A percentile compares a stretch with the other conserved stretches of the same genome.
Conservation (phyloP, 2,797 vertebrate species). For the Typhlichthys eigenmanni region DNA sequence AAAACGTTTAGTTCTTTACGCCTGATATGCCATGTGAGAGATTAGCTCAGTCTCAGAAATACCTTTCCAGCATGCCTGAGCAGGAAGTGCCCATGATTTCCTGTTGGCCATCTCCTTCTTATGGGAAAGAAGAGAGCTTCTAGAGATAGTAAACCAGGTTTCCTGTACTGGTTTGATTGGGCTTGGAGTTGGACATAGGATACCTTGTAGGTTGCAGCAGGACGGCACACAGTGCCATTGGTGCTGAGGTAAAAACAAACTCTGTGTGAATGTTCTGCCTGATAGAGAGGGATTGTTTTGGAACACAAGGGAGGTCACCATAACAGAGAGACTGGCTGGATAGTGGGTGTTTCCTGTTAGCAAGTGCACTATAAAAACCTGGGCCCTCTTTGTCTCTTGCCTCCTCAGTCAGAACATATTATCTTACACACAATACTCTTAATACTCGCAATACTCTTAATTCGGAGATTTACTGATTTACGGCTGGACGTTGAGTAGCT, state of each 20-base stretch:
- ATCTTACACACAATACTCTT: neutral
- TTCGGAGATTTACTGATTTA: conserved; percentile 3
- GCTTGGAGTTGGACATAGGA: conserved; percentile 26
- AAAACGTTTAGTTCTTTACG: too few relatives aligned
- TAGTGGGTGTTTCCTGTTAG: conserved; percentile 53
- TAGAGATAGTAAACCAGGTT: conserved; percentile 48
- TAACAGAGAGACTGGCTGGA: conserved; percentile 59
- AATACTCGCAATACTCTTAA: neutral
- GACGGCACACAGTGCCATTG: conserved; percentile 9
- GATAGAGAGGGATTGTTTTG: conserved; percentile 63
- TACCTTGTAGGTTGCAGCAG: conserved; percentile 12
- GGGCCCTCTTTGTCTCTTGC: conserved; percentile 30
- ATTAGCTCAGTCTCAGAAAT: conserved; percentile 7
- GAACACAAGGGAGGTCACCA: conserved; percentile 66
- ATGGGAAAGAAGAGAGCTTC: conserved; percentile 45
- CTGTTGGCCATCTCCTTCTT: conserved; percentile 51
- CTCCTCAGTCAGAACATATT: conserved; percentile 15
- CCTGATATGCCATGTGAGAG: too few relatives aligned
- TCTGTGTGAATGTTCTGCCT: conserved; percentile 49
- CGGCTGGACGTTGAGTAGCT: neutral
- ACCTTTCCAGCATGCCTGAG: conserved; percentile 41
- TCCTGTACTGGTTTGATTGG: conserved; percentile 55
- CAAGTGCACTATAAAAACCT: conserved; percentile 46
- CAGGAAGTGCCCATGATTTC: conserved; percentile 68
- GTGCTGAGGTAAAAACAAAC: conserved; percentile 38